These are phyloP conservation scores for Peromyscus aztecus DNA, from an alignment of 2,797 vertebrate species.

Conservation along the genomic window DNA sequence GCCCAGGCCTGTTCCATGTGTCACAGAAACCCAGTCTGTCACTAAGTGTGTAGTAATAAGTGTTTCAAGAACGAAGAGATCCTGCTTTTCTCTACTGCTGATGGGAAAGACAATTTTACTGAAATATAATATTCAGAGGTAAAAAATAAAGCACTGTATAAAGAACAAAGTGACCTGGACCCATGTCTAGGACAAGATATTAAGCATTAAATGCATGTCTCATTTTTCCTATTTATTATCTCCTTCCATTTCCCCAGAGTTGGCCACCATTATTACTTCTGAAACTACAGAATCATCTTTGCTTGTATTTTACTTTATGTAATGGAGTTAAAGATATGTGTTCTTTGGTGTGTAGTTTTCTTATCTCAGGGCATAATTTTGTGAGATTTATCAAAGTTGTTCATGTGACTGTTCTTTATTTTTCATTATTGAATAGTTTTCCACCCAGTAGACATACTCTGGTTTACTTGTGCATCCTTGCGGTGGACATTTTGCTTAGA, in stretches of 20 bases:
- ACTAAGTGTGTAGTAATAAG: not conserved
- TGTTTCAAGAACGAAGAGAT: not conserved
- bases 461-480: not conserved
- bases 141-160: slow-evolving; percentile 22
- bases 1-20: not conserved
- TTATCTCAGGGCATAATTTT: not conserved
- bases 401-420: not conserved
- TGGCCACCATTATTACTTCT: not conserved
- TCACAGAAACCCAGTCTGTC: not conserved
- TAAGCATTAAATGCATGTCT: not conserved
- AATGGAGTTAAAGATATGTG: not conserved
- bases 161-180: not conserved
- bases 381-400: not conserved
- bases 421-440: not conserved
- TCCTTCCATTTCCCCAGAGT: not conserved
- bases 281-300: not conserved
- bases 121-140: not conserved
- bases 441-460: not conserved
- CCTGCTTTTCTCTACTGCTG: not conserved
- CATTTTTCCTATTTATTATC: not conserved
- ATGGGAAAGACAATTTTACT: not conserved
- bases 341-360: not conserved
- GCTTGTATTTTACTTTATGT: not conserved
- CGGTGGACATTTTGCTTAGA: not conserved
- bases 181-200: not conserved